These are phyloP conservation scores for Sandelia bainsii DNA, from an alignment of 2,797 vertebrate genomes.

Conservation along the genomic window DNA sequence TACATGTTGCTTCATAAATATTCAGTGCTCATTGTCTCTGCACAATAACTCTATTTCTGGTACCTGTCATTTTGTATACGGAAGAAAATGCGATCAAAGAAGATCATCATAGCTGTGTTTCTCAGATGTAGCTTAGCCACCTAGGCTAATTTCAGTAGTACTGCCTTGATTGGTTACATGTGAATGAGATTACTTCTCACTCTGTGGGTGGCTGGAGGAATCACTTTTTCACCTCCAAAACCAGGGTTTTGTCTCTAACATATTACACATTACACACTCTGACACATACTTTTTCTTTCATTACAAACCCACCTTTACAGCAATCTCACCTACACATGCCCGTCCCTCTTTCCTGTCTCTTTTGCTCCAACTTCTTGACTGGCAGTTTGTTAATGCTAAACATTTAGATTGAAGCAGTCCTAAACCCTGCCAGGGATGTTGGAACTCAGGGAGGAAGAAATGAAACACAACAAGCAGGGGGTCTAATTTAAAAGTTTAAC, in stretches of 20 bases:
- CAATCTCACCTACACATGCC: neutral
- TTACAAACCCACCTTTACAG: conserved; percentile 9
- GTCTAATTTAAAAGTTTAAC: conserved; percentile 53
- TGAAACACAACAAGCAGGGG: conserved; percentile 25
- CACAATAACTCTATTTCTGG: conserved; percentile 57
- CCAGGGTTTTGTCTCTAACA: conserved; percentile 6
- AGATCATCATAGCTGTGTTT: conserved; percentile 43
- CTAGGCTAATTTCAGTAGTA: conserved; percentile 61
- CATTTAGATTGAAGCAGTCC: conserved; percentile 35
- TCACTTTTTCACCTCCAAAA: conserved; percentile 25
- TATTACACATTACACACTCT: neutral
- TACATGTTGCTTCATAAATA: conserved; percentile 64
- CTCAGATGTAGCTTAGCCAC: conserved; percentile 64
- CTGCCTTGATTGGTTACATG: conserved; percentile 52
- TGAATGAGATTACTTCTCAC: conserved; percentile 58
- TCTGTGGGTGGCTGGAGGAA: conserved; percentile 57
- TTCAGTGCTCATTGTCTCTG: conserved; percentile 57
- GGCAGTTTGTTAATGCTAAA: conserved; percentile 52
- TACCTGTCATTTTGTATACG: conserved; percentile 59
- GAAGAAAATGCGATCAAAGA: conserved; percentile 63
- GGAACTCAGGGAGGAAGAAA: conserved; percentile 28
- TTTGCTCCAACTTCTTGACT: conserved; percentile 15
- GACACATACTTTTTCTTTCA: conserved; percentile 18
- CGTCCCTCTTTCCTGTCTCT: conserved; percentile 1
- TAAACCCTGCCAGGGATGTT: conserved; percentile 15